Base-by-base conservation (phyloP, 2,797 vertebrate genomes). In the Coluber constrictor region DNA sequence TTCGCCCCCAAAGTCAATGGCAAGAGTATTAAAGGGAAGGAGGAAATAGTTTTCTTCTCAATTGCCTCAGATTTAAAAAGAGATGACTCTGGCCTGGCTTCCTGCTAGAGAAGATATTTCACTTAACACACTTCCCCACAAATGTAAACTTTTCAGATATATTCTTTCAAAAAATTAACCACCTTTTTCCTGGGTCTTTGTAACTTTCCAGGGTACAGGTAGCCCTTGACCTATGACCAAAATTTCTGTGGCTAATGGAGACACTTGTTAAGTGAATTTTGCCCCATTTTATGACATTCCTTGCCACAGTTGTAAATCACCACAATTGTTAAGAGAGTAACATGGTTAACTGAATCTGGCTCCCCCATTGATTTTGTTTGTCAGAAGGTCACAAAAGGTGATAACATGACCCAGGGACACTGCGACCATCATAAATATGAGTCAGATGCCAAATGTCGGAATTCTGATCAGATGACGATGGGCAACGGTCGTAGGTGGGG, bases 1-100 rank as follows among this genome's bases (percentile, higher is more conserved):
- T 29, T 5, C 83, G 47, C 74, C 93, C 88, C 87, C 93, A 89
- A 90, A 92, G 18, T 54, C 74, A 86, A 11, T 56, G 83, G 54
- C 56, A 0, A 93, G 86, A 90, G n/a, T 47, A 55, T 23, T 23
- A 43, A 93, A 11, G 92, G 92, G 93, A 96, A 95, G 92, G 94
- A 90, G 89, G 87, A 8, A 88, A 93, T 79, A 29, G 11, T 11
- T 37, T 47, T n/a, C 54, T 90, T 55, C 18, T 60, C 43, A 47
- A 23, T 43, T 60, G 43, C 23, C 57, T 23, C 60, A 9, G 57
- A 23, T 55, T 23, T 54, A 88, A 57, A 29, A 93, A 51, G 92
- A 88, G 90, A 9, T 1, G 13, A 27, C 2, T 32, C 43, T 15
- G 1, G 1, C 88, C 25, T 94, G 93, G 93, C 95, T 94, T 94